These are phyloP conservation scores for Hycleus cichorii DNA, from an alignment of 1,140 invertebrate species.

Conservation along the genomic window DNA sequence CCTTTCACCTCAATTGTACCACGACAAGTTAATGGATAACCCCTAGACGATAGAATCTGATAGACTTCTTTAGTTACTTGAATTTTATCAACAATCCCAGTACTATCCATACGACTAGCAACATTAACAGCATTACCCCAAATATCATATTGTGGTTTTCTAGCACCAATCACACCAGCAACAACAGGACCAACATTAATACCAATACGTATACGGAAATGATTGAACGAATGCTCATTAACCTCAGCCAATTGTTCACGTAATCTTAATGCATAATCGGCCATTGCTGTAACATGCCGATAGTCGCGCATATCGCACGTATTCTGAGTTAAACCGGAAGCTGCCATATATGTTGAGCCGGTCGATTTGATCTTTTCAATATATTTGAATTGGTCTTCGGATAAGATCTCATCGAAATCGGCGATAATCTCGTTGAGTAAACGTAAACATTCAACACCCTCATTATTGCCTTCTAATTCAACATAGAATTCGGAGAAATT, in stretches of 20 bases:
- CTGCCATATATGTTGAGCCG: slow-evolving; percentile 94
- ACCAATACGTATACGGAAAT: slow-evolving; percentile 88
- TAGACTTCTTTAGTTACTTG: slow-evolving; percentile 84
- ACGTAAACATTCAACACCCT: slow-evolving; percentile 89
- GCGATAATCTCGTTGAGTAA: slow-evolving; percentile 96
- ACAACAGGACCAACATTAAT: slow-evolving; percentile 94
- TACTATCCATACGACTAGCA: slow-evolving; percentile 82
- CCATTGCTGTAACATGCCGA: slow-evolving; percentile 80
- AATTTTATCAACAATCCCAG: slow-evolving; percentile 72
- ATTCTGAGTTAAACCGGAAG: slow-evolving; percentile 74
- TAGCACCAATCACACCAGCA: slow-evolving; percentile 90
- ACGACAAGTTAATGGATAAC: slow-evolving; percentile 69
- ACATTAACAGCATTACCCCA: slow-evolving; percentile 95
- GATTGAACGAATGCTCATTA: slow-evolving; percentile 96
- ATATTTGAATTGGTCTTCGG: slow-evolving; percentile 77
- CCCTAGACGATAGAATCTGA: slow-evolving; percentile 64
- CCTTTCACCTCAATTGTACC: slow-evolving; percentile 86
- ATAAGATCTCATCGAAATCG: slow-evolving; percentile 88
- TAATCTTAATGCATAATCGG: slow-evolving; percentile 83
- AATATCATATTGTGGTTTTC: slow-evolving; percentile 88
- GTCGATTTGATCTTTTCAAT: slow-evolving; percentile 98
- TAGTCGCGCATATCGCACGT: slow-evolving; percentile 71
- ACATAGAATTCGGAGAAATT: slow-evolving; percentile 98
- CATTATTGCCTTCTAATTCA: slow-evolving; percentile 88
- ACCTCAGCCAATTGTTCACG: slow-evolving; percentile 81